Evolutionary conservation across 2,797 vertebrate species (phyloP), one percentile per base, ranked within the genome.

Genomic region (Bucorvus abyssinicus): DNA sequence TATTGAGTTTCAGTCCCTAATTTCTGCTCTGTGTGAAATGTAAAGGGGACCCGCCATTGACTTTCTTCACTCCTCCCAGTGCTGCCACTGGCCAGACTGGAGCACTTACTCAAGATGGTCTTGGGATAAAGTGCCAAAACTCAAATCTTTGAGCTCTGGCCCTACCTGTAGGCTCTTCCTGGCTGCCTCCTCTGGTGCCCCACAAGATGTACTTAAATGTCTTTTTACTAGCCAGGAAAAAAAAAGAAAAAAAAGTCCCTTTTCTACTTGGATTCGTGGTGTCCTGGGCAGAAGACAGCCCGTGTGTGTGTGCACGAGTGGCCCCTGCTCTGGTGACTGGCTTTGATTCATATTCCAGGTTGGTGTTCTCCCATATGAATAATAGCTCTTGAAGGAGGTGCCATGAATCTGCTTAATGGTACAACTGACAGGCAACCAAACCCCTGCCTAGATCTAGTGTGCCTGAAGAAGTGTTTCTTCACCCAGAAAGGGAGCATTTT

Each of bases 301-400:
- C 47, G 27, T 2, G 5, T 9, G 18, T 29, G 42, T 9, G 32
- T 5, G 32, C 10, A 19, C 3, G 0, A 79, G 32, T 14, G 18
- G 49, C 34, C 81, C 38, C 38, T 38, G 44, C 34, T 60, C 29
- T 60, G 3, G 0, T 59, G 29, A 34, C 27, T 20, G n/a, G 64
- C 53, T 80, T 80, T 61, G 69, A 67, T 47, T 64, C 16, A 6
- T 32, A 32, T 34, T 57, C 47, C 50, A 69, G 50, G 34, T 36
- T 50, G 59, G 4, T 84, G 8, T 59, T 40, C 55, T 87, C 59
- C 42, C 47, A 69, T n/a, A 60, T 32, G 1, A 38, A 42, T 17
- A 40, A 61, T 0, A 73, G 29, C 8, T 82, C 42, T 34, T 32
- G 22, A 50, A 82, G 61, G 57, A 82, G 9, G 1, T 69, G 7